Evolutionary conservation across 1,140 invertebrate genomes (phyloP).

Genomic region (Aphis craccivora): DNA sequence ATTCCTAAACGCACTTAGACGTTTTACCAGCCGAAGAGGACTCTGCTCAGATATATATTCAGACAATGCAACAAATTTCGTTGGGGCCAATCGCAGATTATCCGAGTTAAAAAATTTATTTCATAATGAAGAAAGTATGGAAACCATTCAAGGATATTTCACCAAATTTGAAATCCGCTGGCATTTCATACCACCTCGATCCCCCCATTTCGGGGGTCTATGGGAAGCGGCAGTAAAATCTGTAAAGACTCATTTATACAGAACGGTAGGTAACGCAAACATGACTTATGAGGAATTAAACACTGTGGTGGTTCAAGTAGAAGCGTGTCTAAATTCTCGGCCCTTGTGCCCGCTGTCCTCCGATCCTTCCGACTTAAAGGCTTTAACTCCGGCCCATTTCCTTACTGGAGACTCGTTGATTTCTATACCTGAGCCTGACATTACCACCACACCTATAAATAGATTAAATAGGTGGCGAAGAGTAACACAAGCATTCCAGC

Average conservation of each 20-base stretch:
- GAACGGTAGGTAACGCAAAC: constrained; percentile 60
- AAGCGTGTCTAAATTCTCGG: constrained; percentile 63
- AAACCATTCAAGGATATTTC: neutral
- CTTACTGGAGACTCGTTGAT: too few species aligned
- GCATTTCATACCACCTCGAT: constrained; percentile 61
- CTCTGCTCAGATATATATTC: constrained; percentile 61
- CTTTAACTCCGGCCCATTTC: neutral
- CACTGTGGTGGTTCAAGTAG: constrained; percentile 62
- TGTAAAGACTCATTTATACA: constrained; percentile 31
- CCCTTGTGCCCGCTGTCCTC: constrained; percentile 57
- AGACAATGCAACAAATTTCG: constrained; percentile 62
- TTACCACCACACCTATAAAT: too few species aligned
- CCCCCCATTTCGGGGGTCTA: constrained; percentile 63
- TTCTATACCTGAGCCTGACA: too few species aligned
- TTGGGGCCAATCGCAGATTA: too few species aligned
- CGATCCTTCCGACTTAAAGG: neutral
- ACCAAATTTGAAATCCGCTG: constrained; percentile 46
- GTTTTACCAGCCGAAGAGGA: constrained; percentile 63
- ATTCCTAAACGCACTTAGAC: constrained; percentile 62
- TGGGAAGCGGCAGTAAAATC: constrained; percentile 63
- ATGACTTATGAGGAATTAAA: constrained; percentile 62
- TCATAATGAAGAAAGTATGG: neutral
- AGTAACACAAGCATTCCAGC: too few species aligned
- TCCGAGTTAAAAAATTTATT: neutral
- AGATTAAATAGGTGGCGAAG: too few species aligned